Evolutionary conservation across 2,888 invertebrate genomes (phyloP).

Genomic region (Thecophora atra): DNA sequence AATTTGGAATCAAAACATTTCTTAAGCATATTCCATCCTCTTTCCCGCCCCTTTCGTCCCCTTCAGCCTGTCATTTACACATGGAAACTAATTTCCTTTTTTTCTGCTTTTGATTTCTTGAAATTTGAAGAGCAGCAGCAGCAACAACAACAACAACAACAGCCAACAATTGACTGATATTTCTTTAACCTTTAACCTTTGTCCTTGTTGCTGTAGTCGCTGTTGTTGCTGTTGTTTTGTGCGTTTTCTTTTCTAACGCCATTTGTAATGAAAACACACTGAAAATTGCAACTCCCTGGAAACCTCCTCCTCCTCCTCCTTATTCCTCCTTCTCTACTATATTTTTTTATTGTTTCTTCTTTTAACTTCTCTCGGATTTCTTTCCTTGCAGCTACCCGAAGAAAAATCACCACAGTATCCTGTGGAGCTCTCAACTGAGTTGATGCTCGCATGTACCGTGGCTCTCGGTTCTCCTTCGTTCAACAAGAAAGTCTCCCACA

Average conservation of each 20-base stretch:
- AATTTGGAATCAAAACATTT: too few relatives aligned
- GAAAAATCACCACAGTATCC: conserved; percentile 67
- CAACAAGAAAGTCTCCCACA: conserved; percentile 64
- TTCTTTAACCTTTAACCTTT: neutral
- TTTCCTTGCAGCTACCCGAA: conserved; percentile 66
- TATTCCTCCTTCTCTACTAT: conserved; percentile 14
- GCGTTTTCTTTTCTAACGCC: conserved; percentile 10
- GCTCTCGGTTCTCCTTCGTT: conserved; percentile 65
- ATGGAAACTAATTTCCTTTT: too few relatives aligned
- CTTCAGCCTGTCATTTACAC: too few relatives aligned
- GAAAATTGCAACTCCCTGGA: neutral
- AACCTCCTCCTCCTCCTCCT: neutral
- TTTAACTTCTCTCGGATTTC: conserved; percentile 43
- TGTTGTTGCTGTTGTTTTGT: neutral
- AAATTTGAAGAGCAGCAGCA: neutral
- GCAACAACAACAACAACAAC: conserved; percentile 8
- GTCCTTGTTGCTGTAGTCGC: neutral
- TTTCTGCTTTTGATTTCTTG: too few relatives aligned
- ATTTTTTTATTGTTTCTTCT: conserved; percentile 35
- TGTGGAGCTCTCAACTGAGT: conserved; percentile 66
- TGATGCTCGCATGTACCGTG: conserved; percentile 66
- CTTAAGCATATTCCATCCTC: too few relatives aligned
- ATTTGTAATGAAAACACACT: conserved; percentile 22
- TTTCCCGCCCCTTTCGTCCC: too few relatives aligned
- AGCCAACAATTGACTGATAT: neutral